phyloP scores from a whole-genome alignment of 2,797 vertebrate genomes.

The Gallinago stenura region DNA sequence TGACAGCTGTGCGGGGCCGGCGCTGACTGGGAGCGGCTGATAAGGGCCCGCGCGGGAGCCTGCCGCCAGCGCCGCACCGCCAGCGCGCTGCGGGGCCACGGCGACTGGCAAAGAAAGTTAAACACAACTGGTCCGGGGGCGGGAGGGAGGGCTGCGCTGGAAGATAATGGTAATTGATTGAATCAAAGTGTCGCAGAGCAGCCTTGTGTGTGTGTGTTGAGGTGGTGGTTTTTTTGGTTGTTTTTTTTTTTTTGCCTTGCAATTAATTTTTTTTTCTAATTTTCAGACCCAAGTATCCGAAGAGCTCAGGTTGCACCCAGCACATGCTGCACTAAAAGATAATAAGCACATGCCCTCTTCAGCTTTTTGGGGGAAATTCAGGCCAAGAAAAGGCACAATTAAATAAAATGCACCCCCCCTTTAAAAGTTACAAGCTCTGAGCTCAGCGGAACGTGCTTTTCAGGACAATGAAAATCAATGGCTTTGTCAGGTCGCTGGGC shows the following conservation, averaged over 20 bases:
- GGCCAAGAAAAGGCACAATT: slow-evolving; percentile 67
- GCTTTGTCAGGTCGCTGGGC: neutral
- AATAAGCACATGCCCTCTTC: slow-evolving; percentile 80
- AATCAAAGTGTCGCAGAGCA: slow-evolving; percentile 83
- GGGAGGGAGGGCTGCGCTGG: slow-evolving; percentile 76
- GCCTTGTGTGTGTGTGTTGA: slow-evolving; percentile 26
- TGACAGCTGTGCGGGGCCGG: slow-evolving; percentile 87
- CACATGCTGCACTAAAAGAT: slow-evolving; percentile 79
- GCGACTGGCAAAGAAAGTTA: slow-evolving; percentile 79
- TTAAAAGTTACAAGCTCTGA: slow-evolving; percentile 46
- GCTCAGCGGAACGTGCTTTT: slow-evolving; percentile 42
- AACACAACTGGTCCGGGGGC: slow-evolving; percentile 75
- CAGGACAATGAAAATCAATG: slow-evolving; percentile 43
- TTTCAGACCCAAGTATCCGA: slow-evolving; percentile 76
- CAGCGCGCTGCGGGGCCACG: slow-evolving; percentile 82
- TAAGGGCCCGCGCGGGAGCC: slow-evolving; percentile 88
- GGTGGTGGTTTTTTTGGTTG: neutral
- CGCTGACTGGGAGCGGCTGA: slow-evolving; percentile 91
- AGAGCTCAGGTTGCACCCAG: slow-evolving; percentile 77
- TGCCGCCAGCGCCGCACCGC: slow-evolving; percentile 75
- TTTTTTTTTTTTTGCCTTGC: slow-evolving; percentile 63
- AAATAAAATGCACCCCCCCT: slow-evolving; percentile 55
- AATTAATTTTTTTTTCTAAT: slow-evolving; percentile 86
- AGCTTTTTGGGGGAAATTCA: slow-evolving; percentile 73
- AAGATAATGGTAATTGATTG: slow-evolving; percentile 89